Conservation (phyloP, 2,113 vertebrate genomes). For the Anolis sagrei region DNA sequence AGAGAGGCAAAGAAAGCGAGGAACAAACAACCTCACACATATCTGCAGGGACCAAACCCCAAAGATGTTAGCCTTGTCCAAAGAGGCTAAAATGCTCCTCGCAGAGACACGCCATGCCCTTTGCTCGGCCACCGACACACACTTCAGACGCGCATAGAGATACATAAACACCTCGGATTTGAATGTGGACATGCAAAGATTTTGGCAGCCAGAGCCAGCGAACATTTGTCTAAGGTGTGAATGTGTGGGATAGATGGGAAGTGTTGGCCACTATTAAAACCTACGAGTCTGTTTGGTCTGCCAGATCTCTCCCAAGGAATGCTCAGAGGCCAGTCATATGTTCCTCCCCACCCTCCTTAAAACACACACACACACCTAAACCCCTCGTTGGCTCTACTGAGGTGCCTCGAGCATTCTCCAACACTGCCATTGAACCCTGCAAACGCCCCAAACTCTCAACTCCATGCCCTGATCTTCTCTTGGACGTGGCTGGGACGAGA, state of each 20-base stretch:
- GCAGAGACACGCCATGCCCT: not conserved
- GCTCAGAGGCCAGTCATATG: too few species aligned
- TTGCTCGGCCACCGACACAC: not conserved
- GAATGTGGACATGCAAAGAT: constrained; percentile 48
- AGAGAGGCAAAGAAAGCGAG: too few species aligned
- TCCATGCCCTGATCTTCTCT: constrained; percentile 3
- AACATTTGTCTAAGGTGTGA: not conserved
- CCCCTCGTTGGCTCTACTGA: not conserved
- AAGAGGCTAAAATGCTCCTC: not conserved
- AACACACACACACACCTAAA: not conserved
- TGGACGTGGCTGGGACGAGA: not conserved
- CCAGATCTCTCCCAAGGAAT: not conserved
- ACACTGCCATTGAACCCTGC: not conserved
- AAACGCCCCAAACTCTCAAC: not conserved
- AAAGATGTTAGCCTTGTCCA: not conserved
- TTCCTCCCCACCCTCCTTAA: too few species aligned
- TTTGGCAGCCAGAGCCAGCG: constrained; percentile 24
- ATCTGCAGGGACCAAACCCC: not conserved
- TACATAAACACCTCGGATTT: constrained; percentile 44
- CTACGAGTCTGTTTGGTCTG: not conserved
- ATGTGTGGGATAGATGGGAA: not conserved
- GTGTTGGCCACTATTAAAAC: accelerated
- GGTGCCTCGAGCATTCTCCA: not conserved
- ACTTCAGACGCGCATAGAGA: constrained; percentile 28
- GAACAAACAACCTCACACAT: not conserved